A percentile compares a stretch with the other conserved stretches of the same genome.
These are phyloP conservation scores for Nephrocerus scutellatus DNA, from an alignment of 2,888 invertebrate species.

Conservation along the genomic window DNA sequence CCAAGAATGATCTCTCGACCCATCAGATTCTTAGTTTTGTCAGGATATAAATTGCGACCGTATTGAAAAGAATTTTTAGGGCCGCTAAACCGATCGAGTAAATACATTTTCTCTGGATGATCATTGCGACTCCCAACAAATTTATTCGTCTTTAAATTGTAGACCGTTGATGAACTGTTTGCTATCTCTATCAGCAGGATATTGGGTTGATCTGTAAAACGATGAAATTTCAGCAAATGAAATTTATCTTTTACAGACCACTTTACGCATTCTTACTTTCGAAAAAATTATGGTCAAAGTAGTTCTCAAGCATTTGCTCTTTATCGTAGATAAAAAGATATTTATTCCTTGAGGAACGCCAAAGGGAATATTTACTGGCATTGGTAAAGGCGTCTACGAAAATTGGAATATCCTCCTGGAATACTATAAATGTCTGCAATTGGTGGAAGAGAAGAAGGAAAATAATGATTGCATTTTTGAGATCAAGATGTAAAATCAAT, in stretches of 20 bases:
- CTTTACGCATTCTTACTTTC: conserved; percentile 22
- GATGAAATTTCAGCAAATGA: background rate
- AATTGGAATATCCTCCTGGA: conserved; percentile 30
- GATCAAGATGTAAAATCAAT: background rate
- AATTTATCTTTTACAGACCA: background rate
- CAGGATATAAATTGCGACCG: conserved; percentile 21
- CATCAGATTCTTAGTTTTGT: conserved; percentile 32
- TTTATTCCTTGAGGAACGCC: conserved; percentile 36
- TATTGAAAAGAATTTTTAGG: conserved; percentile 6
- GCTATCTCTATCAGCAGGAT: conserved; percentile 31
- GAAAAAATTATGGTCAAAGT: conserved; percentile 29
- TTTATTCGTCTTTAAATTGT: conserved; percentile 35
- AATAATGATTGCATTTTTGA: background rate
- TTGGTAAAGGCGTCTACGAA: conserved; percentile 33
- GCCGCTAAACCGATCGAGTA: conserved; percentile 22
- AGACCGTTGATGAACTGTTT: conserved; percentile 24
- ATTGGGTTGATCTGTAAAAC: conserved; percentile 34
- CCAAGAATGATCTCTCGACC: conserved; percentile 36
- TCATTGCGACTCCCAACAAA: conserved; percentile 30
- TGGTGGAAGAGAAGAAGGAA: background rate
- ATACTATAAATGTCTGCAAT: conserved; percentile 35
- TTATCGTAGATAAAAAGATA: conserved; percentile 32
- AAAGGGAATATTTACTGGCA: conserved; percentile 36
- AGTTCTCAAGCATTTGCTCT: conserved; percentile 9
- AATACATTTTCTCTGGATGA: conserved; percentile 21